A percentile compares a stretch with the other conserved stretches of the same genome.
Conservation (phyloP, 1,140 invertebrate genomes). For the Uloborus diversus region DNA sequence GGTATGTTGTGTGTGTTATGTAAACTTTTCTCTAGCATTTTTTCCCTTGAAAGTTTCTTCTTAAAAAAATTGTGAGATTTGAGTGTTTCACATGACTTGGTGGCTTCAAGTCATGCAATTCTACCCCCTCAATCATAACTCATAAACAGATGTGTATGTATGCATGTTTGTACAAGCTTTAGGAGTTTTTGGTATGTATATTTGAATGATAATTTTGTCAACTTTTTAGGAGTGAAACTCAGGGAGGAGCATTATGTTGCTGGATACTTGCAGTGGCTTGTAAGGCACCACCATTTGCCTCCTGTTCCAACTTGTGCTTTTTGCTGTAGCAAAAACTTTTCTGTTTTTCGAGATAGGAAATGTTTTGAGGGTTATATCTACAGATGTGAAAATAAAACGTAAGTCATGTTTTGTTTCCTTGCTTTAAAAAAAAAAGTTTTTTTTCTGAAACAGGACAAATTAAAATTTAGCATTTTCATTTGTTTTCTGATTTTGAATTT, state of each 20-base stretch:
- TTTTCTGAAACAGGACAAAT: neutral
- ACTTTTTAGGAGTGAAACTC: neutral
- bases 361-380: constrained; percentile 16
- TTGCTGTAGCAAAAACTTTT: constrained; percentile 2
- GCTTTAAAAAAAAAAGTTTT: neutral
- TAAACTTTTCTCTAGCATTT: no score
- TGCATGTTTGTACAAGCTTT: neutral
- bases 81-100: no score
- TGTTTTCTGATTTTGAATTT: neutral
- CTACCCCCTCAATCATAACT: no score
- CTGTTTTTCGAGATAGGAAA: neutral
- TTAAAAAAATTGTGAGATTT: no score
- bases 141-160: no score
- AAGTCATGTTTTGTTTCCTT: neutral
- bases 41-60: no score
- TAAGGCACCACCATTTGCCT: constrained; percentile 5
- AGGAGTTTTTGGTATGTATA: constrained; percentile 3
- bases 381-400: constrained; percentile 3
- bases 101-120: no score
- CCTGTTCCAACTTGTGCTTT: neutral
- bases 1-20: no score
- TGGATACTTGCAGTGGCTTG: neutral
- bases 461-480: neutral
- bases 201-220: neutral
- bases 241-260: neutral